Base-by-base conservation (phyloP, 2,888 invertebrate genomes). In the Leptogaster cylindrica region DNA sequence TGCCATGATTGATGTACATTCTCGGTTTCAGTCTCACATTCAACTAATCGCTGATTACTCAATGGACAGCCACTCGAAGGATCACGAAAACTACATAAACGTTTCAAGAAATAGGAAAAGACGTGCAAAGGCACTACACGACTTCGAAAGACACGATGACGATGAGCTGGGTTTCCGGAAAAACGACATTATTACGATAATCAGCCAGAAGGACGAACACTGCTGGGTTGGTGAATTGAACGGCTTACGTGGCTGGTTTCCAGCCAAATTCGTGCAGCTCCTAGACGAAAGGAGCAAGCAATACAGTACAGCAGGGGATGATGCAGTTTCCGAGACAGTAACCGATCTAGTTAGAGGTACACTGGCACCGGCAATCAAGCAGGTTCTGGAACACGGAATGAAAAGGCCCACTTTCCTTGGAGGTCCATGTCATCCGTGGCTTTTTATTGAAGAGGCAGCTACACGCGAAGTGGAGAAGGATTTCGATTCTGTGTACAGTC, bases 191-290 rank as follows among this genome's bases (percentile, higher is more conserved):
- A 97, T 99, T 65, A 98, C 96, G 61, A 94, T 99, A 46, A 89
- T 97, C 23, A 97, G 95, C 76, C 95, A 95, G 78, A 93, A 95
- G 80, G 97, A 98, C 83, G 97, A 98, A 77, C 97, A 98, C 79
- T 98, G 97, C 80, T 98, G 97, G 97, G 91, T 97, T 72, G 97
- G 97, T 3, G 97, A 98, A 80, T 81, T 98, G 51, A 97, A 97
- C 84, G 97, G 97, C 0, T 83, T 97, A 51, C 85, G 92, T 79
- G 94, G 96, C 41, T 97, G 97, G 97, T 97, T 97, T 82, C 97
- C 97, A 20, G 96, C 97, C 2, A 93, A 96, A 82, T 97, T 97
- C 84, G 96, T 97, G 0, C 92, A 96, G 81, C 83, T 97, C 48
- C 83, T 99, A 48, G 99, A 99, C 82, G 99, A 99, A 82, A 84